These are phyloP conservation scores for Ara ararauna DNA, from an alignment of 2,797 vertebrate genomes.

Conservation along the genomic window DNA sequence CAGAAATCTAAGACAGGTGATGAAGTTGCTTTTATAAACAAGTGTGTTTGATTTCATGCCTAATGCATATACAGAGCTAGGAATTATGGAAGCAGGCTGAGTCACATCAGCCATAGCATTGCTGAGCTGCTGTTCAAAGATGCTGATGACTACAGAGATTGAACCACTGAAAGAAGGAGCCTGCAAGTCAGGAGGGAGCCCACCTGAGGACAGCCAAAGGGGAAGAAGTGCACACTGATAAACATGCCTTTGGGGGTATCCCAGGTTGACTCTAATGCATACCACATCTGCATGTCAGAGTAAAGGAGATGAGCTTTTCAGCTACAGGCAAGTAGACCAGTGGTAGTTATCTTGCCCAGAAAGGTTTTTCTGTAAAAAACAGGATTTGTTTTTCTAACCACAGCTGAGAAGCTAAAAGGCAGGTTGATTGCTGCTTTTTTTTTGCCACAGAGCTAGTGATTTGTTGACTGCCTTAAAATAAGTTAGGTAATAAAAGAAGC, in stretches of 20 bases:
- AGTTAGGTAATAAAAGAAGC: background rate
- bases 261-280: background rate
- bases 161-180: background rate
- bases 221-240: background rate
- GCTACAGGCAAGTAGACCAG: background rate
- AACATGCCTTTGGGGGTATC: background rate
- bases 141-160: background rate
- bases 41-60: background rate
- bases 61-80: background rate
- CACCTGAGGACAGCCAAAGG: background rate
- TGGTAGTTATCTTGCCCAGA: background rate
- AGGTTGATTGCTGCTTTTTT: background rate
- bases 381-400: background rate
- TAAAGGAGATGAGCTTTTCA: background rate
- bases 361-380: background rate
- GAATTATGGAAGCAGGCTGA: background rate
- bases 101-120: background rate
- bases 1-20: background rate
- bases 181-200: background rate
- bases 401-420: background rate
- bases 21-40: background rate
- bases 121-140: background rate
- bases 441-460: background rate
- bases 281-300: background rate
- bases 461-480: background rate